phyloP scores from a whole-genome alignment of 2,113 vertebrate species.

The Gasterosteus aculeatus region DNA sequence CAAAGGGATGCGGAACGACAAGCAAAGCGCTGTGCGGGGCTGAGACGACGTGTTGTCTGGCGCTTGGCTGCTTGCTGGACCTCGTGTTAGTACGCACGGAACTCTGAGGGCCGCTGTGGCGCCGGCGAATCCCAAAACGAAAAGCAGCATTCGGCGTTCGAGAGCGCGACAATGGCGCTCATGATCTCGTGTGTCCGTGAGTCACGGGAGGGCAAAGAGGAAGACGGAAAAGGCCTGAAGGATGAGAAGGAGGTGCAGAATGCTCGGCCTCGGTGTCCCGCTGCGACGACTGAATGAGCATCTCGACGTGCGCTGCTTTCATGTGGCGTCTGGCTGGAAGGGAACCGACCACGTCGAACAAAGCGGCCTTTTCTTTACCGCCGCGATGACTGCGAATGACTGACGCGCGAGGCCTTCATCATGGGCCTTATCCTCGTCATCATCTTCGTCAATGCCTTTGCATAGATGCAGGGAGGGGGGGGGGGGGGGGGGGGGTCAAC shows the following conservation, averaged over 20 bases:
- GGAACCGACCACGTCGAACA: slow-evolving; percentile 59
- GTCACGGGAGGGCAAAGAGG: slow-evolving; percentile 29
- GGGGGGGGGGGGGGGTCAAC: slow-evolving; percentile 38
- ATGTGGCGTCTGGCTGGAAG: slow-evolving; percentile 43
- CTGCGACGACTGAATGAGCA: slow-evolving; percentile 37
- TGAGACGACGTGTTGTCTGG: not conserved
- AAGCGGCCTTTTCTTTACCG: slow-evolving; percentile 62
- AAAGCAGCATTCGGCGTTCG: not conserved
- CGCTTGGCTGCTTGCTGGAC: not conserved
- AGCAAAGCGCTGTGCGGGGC: too few species aligned
- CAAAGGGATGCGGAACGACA: too few species aligned
- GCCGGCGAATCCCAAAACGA: not conserved
- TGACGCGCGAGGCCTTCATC: slow-evolving; percentile 55
- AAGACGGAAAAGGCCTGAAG: slow-evolving; percentile 28
- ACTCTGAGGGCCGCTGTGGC: slow-evolving; percentile 5
- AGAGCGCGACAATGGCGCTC: slow-evolving; percentile 20
- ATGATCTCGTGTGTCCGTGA: slow-evolving; percentile 37
- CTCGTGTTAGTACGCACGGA: not conserved
- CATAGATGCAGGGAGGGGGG: slow-evolving; percentile 17
- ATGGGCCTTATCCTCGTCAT: slow-evolving; percentile 29
- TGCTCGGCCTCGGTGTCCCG: slow-evolving; percentile 15
- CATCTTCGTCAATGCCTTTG: slow-evolving; percentile 27
- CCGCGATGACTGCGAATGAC: slow-evolving; percentile 5
- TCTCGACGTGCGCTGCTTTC: slow-evolving; percentile 43
- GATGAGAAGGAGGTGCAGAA: slow-evolving; percentile 34